A percentile compares a stretch with the other conserved stretches of the same genome.
phyloP scores from a whole-genome alignment of 2,797 vertebrate genomes.

The Tamandua tetradactyla region DNA sequence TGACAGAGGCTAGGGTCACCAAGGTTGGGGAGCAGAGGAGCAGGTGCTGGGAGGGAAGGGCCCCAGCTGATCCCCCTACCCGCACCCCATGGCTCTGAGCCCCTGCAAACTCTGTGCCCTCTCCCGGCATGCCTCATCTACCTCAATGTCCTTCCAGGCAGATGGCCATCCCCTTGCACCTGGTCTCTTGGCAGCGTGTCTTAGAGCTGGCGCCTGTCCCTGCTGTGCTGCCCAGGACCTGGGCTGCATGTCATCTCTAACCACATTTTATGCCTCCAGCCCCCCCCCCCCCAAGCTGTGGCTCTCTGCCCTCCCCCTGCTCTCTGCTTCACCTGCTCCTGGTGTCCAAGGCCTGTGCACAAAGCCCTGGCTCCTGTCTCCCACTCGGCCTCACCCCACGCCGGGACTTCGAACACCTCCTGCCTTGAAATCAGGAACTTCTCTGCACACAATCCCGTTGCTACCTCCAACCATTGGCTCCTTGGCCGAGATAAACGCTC shows the following conservation, averaged over 20 bases:
- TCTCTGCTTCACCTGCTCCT: no score
- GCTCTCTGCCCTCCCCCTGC: not conserved
- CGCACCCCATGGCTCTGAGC: not conserved
- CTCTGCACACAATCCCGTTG: not conserved
- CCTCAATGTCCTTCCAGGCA: accelerated
- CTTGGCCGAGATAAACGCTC: not conserved
- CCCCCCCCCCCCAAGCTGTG: not conserved
- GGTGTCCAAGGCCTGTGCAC: not conserved
- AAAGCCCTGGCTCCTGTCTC: not conserved
- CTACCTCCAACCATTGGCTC: not conserved
- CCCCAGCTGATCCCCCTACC: no score
- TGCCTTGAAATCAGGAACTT: not conserved
- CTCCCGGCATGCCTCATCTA: no score
- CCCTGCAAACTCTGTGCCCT: no score
- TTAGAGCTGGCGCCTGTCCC: no score
- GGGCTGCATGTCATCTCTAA: no score
- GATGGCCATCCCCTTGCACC: not conserved
- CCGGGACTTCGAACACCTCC: not conserved
- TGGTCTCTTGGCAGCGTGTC: no score
- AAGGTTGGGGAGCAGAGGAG: no score
- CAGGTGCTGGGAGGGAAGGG: no score
- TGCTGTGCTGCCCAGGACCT: not conserved
- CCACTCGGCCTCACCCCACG: not conserved
- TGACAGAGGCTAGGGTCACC: no score
- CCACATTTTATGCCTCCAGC: no score